A percentile compares a stretch with the other conserved stretches of the same genome.
phyloP scores from a whole-genome alignment of 2,888 invertebrate species.

The Orgyia antiqua region DNA sequence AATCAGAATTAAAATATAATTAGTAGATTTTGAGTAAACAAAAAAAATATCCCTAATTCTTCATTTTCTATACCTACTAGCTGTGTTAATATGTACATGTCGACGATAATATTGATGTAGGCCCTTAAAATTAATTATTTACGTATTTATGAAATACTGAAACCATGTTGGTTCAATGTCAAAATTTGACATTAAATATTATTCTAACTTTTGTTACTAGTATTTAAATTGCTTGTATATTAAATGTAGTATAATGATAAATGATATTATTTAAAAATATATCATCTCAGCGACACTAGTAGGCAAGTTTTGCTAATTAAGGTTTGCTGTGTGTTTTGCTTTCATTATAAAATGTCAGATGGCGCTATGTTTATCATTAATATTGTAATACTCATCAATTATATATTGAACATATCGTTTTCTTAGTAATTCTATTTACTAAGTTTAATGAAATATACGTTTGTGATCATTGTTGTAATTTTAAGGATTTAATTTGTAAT shows the following conservation, averaged over 20 bases:
- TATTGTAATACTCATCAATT: slow-evolving; percentile 66
- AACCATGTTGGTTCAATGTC: too few species aligned
- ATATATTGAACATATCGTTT: slow-evolving; percentile 62
- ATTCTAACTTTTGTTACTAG: too few species aligned
- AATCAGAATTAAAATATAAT: too few species aligned
- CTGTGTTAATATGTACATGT: too few species aligned
- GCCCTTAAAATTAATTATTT: too few species aligned
- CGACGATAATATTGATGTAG: too few species aligned
- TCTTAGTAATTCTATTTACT: too few species aligned
- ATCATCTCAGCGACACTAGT: slow-evolving; percentile 47
- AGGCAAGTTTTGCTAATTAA: slow-evolving; percentile 69
- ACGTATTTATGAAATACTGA: too few species aligned
- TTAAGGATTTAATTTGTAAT: slow-evolving; percentile 50
- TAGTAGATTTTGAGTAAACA: too few species aligned
- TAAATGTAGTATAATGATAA: slow-evolving; percentile 20
- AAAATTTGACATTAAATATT: too few species aligned
- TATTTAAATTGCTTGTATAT: slow-evolving; percentile 19
- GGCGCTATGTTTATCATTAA: slow-evolving; percentile 38
- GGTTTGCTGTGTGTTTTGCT: slow-evolving; percentile 65
- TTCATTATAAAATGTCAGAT: slow-evolving; percentile 40
- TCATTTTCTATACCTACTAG: too few species aligned
- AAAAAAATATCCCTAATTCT: too few species aligned
- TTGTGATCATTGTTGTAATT: slow-evolving; percentile 57
- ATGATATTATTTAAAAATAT: slow-evolving; percentile 24
- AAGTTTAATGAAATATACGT: slow-evolving; percentile 46